Conservation (phyloP, 64 coral and sea anemone genomes). For the Stichodactyla helianthus region DNA sequence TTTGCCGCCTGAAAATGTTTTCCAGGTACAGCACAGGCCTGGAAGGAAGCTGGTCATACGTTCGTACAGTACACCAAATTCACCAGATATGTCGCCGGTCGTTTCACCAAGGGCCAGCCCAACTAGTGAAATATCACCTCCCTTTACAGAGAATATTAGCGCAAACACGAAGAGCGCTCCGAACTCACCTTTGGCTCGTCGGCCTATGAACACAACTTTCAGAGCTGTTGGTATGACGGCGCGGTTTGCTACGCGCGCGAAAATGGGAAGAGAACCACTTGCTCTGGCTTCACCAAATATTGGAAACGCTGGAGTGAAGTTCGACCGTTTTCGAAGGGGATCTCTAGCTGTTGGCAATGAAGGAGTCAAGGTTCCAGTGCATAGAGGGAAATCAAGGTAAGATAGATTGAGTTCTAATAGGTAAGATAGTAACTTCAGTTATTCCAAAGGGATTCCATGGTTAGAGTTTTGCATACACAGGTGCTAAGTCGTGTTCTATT, state of each 20-base stretch:
- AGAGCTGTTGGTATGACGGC: conserved; percentile 8
- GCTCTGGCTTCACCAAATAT: background rate
- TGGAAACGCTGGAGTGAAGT: background rate
- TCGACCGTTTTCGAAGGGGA: background rate
- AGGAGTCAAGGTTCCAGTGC: background rate
- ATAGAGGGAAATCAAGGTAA: conserved; percentile 28
- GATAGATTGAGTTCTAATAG: background rate
- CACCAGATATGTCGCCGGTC: background rate
- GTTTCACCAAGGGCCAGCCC: background rate
- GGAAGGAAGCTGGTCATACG: background rate
- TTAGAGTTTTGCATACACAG: background rate
- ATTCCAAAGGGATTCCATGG: no score
- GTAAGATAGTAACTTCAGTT: no score
- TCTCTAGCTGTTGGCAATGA: background rate
- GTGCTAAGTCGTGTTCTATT: background rate
- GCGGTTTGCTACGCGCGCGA: conserved; percentile 4
- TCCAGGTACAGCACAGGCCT: background rate
- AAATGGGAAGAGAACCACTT: background rate
- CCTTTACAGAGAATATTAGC: background rate
- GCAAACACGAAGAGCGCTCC: background rate
- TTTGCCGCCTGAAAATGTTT: background rate
- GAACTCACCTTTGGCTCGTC: background rate
- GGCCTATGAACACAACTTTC: background rate
- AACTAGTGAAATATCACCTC: background rate
- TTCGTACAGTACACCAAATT: conserved; percentile 5